These are phyloP conservation scores for Apistogramma diplotaenia DNA, from an alignment of 2,113 vertebrate genomes.

Conservation along the genomic window DNA sequence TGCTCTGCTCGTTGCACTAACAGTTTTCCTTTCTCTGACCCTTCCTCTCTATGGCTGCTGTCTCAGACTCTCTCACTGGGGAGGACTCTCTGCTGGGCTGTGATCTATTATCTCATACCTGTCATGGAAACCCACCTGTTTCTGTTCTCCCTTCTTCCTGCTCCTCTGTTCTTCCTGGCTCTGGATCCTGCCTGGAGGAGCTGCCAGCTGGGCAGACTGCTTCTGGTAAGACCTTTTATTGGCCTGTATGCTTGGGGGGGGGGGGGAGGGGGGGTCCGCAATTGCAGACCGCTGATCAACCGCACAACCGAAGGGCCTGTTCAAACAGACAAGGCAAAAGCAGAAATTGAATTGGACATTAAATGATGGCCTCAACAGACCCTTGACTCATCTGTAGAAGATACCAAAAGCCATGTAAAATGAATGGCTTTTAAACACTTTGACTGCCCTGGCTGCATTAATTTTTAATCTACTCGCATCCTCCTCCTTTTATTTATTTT, in stretches of 20 bases:
- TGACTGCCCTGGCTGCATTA: constrained; percentile 34
- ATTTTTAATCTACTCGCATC: constrained; percentile 43
- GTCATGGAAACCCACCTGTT: constrained; percentile 64
- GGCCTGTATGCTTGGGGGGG: background rate
- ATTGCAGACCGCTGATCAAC: background rate
- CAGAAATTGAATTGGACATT: background rate
- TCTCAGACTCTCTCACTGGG: constrained; percentile 87
- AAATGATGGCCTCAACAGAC: constrained; percentile 13
- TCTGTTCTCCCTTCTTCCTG: constrained; percentile 64
- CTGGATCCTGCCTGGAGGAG: constrained; percentile 84
- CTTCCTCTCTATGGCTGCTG: constrained; percentile 48
- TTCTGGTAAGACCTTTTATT: constrained; percentile 83
- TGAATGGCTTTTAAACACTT: constrained; percentile 44
- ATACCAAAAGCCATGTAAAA: constrained; percentile 28
- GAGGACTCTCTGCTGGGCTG: constrained; percentile 91
- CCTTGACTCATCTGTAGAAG: constrained; percentile 32
- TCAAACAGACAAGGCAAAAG: background rate
- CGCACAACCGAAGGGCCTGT: background rate
- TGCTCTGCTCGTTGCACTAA: constrained; percentile 15
- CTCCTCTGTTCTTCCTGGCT: constrained; percentile 57
- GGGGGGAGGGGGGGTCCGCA: background rate
- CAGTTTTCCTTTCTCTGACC: background rate
- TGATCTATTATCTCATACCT: constrained; percentile 88
- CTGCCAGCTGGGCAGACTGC: constrained; percentile 80
- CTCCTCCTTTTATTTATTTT: constrained; percentile 7